Conservation (phyloP, 2,888 invertebrate species). For the Ochropacha duplaris region DNA sequence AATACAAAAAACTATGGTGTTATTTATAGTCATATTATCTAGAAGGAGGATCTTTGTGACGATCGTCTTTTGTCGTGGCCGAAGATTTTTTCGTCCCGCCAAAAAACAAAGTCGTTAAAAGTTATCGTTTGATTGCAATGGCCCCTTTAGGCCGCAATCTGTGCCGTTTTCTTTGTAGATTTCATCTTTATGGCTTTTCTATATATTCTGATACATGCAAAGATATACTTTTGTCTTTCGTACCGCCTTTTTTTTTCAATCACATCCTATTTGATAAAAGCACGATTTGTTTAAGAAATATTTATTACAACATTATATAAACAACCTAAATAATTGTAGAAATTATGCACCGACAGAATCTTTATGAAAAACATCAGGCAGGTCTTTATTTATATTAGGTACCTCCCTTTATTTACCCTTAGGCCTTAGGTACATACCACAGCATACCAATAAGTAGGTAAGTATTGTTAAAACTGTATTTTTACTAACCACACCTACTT, state of each 20-base stretch:
- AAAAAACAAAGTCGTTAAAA: slow-evolving; percentile 68
- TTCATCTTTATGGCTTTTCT: slow-evolving; percentile 66
- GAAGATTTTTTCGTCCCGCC: slow-evolving; percentile 57
- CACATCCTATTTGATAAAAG: too few relatives aligned
- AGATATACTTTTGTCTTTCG: slow-evolving; percentile 32
- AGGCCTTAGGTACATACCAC: too few relatives aligned
- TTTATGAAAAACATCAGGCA: too few relatives aligned
- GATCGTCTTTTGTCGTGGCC: slow-evolving; percentile 71
- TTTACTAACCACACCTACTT: not conserved
- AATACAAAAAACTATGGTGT: slow-evolving; percentile 63
- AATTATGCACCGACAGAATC: too few relatives aligned
- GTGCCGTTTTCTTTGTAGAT: slow-evolving; percentile 75
- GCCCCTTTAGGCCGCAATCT: slow-evolving; percentile 53
- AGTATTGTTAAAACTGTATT: too few relatives aligned
- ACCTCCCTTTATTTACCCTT: too few relatives aligned
- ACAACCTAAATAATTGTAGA: too few relatives aligned
- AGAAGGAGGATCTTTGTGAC: slow-evolving; percentile 54
- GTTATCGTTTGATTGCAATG: slow-evolving; percentile 52
- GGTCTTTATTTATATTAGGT: too few relatives aligned
- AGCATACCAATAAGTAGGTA: too few relatives aligned
- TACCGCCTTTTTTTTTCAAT: slow-evolving; percentile 20
- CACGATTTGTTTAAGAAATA: too few relatives aligned
- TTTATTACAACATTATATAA: too few relatives aligned
- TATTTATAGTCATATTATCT: slow-evolving; percentile 75
- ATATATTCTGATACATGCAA: slow-evolving; percentile 34